Conservation (phyloP, 2,888 invertebrate species). For the Dinocampus coccinellae region DNA sequence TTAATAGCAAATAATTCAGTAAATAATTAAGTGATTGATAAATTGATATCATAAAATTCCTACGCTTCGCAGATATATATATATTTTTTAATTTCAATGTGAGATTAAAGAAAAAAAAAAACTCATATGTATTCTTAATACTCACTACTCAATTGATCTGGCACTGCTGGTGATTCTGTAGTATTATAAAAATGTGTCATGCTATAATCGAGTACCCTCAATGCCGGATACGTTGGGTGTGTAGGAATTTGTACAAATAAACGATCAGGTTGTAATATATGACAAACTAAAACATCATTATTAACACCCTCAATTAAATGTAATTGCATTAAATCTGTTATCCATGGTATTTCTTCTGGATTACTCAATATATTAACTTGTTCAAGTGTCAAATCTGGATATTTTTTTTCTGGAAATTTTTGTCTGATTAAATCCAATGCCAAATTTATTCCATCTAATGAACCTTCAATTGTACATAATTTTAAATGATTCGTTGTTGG, state of each 20-base stretch:
- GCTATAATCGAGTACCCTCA: conserved; percentile 83
- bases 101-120: too few species aligned
- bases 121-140: conserved; percentile 37
- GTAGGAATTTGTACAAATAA: conserved; percentile 96
- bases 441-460: conserved; percentile 81
- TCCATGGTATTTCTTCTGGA: conserved; percentile 51
- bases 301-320: conserved; percentile 91
- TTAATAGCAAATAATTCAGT: neutral
- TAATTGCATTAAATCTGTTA: conserved; percentile 73
- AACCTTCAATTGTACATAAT: conserved; percentile 88
- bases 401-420: conserved; percentile 85
- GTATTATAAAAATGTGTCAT: conserved; percentile 88
- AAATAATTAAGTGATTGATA: neutral
- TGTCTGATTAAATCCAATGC: conserved; percentile 88
- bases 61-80: too few species aligned
- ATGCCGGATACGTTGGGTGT: conserved; percentile 91
- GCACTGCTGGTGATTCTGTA: conserved; percentile 84
- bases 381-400: conserved; percentile 83
- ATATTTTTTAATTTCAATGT: neutral
- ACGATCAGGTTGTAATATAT: conserved; percentile 88
- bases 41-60: neutral
- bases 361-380: conserved; percentile 67
- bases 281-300: conserved; percentile 92
- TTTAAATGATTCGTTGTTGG: conserved; percentile 81
- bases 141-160: conserved; percentile 83